Percentiles rank a stretch among this genome's conserved stretches.
Conservation (phyloP, 2,113 vertebrate species). For the Corythaixoides concolor region DNA sequence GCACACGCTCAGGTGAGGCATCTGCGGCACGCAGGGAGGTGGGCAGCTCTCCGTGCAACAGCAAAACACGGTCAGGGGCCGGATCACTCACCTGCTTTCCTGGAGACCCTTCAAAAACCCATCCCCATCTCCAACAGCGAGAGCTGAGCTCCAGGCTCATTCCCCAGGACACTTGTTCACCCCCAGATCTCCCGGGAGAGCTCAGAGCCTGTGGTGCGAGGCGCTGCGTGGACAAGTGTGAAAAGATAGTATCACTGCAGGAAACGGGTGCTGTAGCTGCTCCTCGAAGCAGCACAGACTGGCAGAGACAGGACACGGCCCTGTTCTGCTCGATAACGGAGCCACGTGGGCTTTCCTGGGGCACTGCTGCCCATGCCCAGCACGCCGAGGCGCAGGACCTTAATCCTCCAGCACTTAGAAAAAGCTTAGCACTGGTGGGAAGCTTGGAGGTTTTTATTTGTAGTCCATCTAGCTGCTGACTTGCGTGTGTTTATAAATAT, state of each 20-base stretch:
- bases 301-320: background rate
- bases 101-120: background rate
- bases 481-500: background rate
- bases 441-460: background rate
- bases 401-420: accelerated
- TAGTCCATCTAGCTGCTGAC: accelerated
- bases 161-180: background rate
- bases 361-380: background rate
- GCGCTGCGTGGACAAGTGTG: conserved; percentile 28
- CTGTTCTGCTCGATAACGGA: accelerated
- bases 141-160: background rate
- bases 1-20: background rate
- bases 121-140: accelerated
- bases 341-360: accelerated
- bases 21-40: background rate
- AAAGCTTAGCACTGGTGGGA: background rate
- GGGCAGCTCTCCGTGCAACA: background rate
- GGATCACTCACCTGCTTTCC: background rate
- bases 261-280: background rate
- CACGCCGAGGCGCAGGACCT: background rate
- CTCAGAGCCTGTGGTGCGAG: background rate
- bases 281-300: background rate
- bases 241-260: background rate
- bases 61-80: background rate
- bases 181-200: background rate